Percentiles rank a stretch among this genome's conserved stretches.
phyloP scores from a whole-genome alignment of 2,113 vertebrate species.

The Scortum barcoo region DNA sequence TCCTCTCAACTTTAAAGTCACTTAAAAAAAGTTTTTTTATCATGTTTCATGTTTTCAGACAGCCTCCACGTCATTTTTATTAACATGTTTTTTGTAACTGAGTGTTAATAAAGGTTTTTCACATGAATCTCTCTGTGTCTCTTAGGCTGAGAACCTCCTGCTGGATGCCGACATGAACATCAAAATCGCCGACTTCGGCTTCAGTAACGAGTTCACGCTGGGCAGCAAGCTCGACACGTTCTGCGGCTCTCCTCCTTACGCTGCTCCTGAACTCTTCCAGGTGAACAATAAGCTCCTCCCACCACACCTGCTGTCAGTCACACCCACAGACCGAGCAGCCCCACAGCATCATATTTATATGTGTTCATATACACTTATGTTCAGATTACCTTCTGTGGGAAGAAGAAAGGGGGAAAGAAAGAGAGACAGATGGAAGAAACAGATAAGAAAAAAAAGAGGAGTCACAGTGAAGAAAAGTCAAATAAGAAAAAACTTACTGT shows the following conservation, averaged over 20 bases:
- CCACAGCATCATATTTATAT: background rate
- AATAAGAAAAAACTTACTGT: too few species aligned
- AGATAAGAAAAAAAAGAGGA: too few species aligned
- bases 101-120: too few species aligned
- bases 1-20: too few species aligned
- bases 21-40: too few species aligned
- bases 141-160: slow-evolving; percentile 94
- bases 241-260: slow-evolving; percentile 94
- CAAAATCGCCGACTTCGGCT: slow-evolving; percentile 96
- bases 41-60: too few species aligned
- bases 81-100: too few species aligned
- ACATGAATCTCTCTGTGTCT: background rate
- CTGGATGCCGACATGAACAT: slow-evolving; percentile 96
- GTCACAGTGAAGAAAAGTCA: too few species aligned
- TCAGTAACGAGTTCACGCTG: slow-evolving; percentile 94
- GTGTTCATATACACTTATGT: too few species aligned
- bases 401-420: background rate
- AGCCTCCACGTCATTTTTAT: too few species aligned
- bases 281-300: slow-evolving; percentile 1
- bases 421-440: too few species aligned
- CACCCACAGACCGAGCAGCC: background rate
- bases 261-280: slow-evolving; percentile 94
- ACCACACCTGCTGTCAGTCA: background rate
- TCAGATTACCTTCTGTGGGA: background rate
- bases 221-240: slow-evolving; percentile 95